These are phyloP conservation scores for Caenorhabditis doughertyi DNA, from an alignment of 2,888 invertebrate species.

Conservation along the genomic window DNA sequence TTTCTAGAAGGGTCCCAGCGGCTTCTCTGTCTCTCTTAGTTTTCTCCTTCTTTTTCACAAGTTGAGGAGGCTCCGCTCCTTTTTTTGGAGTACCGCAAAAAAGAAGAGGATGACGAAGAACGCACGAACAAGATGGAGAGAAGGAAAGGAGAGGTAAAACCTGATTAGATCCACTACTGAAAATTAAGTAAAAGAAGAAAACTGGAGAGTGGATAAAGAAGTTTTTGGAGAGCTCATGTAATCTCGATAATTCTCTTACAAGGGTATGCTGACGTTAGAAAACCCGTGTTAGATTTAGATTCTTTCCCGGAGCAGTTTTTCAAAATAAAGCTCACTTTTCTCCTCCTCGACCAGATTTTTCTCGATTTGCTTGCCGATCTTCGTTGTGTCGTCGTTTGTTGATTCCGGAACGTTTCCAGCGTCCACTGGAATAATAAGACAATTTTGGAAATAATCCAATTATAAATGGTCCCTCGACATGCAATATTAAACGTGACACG, in stretches of 20 bases:
- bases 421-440: slow-evolving; percentile 17
- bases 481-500: not conserved
- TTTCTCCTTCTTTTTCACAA: slow-evolving; percentile 21
- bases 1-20: slow-evolving; percentile 57
- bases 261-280: slow-evolving; percentile 34
- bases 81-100: slow-evolving; percentile 25
- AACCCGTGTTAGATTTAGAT: not conserved
- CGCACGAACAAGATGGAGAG: not conserved
- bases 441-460: not conserved
- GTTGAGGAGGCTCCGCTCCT: slow-evolving; percentile 17
- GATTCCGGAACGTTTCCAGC: slow-evolving; percentile 1
- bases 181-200: slow-evolving; percentile 8
- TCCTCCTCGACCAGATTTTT: not conserved
- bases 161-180: not conserved
- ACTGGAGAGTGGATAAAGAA: slow-evolving; percentile 10
- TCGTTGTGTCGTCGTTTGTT: not conserved
- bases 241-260: slow-evolving; percentile 58
- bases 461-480: not conserved
- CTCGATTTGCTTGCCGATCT: slow-evolving; percentile 8
- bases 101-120: slow-evolving; percentile 12
- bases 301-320: no score
- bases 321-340: slow-evolving; percentile 14
- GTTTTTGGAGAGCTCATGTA: slow-evolving; percentile 7
- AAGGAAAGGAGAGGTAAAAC: slow-evolving; percentile 7
- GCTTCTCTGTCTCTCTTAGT: slow-evolving; percentile 48